A percentile compares a stretch with the other conserved stretches of the same genome.
Evolutionary conservation across 35 echinoderm and acorn worm species (phyloP).

Genomic region (Amphiura filiformis): DNA sequence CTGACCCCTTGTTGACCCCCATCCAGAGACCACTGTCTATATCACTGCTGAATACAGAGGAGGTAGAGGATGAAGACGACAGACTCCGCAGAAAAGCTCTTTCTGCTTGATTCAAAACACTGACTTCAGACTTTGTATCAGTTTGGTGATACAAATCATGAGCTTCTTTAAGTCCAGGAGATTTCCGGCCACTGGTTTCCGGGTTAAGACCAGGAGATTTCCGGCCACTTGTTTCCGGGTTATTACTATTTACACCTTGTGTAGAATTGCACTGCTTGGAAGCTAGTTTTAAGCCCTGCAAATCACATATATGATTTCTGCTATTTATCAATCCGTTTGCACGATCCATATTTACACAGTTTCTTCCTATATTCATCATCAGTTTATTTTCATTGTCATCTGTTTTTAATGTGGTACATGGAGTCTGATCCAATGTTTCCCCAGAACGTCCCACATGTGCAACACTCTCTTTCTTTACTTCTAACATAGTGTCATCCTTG

Average conservation of each 20-base stretch:
- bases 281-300: not conserved
- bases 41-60: not conserved
- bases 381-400: not conserved
- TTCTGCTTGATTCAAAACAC: not conserved
- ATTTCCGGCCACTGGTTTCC: not conserved
- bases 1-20: not conserved
- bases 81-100: slow-evolving; percentile 37
- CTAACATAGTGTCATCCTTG: not conserved
- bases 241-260: not conserved
- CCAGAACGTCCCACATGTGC: not conserved
- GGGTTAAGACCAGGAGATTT: not conserved
- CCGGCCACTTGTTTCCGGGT: not conserved
- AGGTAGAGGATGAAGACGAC: slow-evolving; percentile 35
- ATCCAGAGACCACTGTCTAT: not conserved
- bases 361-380: not conserved
- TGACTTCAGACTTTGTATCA: not conserved
- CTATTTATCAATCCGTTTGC: not conserved
- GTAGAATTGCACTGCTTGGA: not conserved
- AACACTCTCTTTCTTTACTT: not conserved
- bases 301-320: not conserved
- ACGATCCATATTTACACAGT: not conserved
- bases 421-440: not conserved
- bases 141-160: not conserved
- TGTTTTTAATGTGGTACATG: not conserved
- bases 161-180: not conserved